A percentile compares a stretch with the other conserved stretches of the same genome.
Evolutionary conservation across 2,113 vertebrate species (phyloP).

Genomic region (Rhipidura dahli): DNA sequence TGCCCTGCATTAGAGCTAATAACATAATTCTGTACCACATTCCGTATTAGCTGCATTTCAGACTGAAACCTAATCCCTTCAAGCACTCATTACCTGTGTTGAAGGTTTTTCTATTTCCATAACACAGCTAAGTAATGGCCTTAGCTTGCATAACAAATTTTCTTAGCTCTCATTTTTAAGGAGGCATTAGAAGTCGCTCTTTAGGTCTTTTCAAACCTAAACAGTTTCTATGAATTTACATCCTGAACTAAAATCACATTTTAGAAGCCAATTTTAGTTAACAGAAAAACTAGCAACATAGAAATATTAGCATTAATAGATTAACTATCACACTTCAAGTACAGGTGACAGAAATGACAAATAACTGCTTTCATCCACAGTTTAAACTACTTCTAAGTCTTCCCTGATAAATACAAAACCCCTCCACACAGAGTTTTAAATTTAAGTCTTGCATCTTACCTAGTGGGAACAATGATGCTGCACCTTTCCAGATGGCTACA

Average conservation of each 20-base stretch:
- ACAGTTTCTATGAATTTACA: background rate
- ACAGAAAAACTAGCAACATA: background rate
- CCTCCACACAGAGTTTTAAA: background rate
- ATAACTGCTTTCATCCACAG: background rate
- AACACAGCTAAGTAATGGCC: background rate
- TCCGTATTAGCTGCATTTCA: background rate
- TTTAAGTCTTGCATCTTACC: constrained; percentile 19
- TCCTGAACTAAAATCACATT: background rate
- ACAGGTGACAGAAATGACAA: background rate
- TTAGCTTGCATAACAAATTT: background rate
- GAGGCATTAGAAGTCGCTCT: background rate
- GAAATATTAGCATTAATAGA: background rate
- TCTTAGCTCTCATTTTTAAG: background rate
- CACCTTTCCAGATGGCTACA: background rate
- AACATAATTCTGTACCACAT: background rate
- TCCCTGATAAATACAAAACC: background rate
- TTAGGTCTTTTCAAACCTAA: background rate
- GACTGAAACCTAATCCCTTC: background rate
- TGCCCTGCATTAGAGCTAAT: background rate
- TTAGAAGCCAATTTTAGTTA: background rate
- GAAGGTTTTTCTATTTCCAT: background rate
- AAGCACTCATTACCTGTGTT: background rate
- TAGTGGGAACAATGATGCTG: background rate
- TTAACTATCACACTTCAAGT: background rate
- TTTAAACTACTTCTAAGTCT: background rate